Percentiles rank a stretch among this genome's conserved stretches.
Evolutionary conservation across 1,140 invertebrate genomes (phyloP).

Genomic region (Euura saliciscinereae): DNA sequence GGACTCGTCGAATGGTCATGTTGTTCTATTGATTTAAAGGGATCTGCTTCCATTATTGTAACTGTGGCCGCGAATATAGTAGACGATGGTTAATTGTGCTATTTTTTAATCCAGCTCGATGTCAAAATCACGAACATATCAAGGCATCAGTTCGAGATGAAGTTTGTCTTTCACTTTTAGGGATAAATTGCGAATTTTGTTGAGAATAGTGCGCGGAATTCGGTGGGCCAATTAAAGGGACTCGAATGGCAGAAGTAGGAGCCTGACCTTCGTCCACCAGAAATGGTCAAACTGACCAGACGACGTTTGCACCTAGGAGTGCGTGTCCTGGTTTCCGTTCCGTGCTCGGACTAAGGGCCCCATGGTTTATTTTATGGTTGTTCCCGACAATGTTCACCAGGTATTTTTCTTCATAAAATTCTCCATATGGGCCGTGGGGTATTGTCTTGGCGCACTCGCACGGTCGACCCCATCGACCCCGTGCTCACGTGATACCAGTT

Average conservation of each 20-base stretch:
- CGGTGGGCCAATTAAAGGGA: not conserved
- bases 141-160: not conserved
- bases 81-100: too few relatives aligned
- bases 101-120: too few relatives aligned
- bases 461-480: not conserved
- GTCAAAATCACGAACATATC: too few relatives aligned
- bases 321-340: not conserved
- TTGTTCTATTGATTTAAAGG: too few relatives aligned
- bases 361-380: not conserved
- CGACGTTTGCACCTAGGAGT: not conserved
- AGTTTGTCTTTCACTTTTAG: not conserved
- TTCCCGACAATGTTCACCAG: not conserved
- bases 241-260: not conserved
- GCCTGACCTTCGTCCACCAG: not conserved
- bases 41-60: too few relatives aligned
- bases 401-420: not conserved
- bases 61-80: too few relatives aligned
- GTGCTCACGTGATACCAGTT: not conserved
- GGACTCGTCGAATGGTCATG: too few relatives aligned
- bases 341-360: not conserved
- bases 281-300: slow-evolving; percentile 3
- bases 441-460: slow-evolving; percentile 2
- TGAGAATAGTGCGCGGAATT: not conserved
- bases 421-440: slow-evolving; percentile 6
- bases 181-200: not conserved